Conservation (phyloP, 2,113 vertebrate genomes). For the Pseudolaguvia tuberculata region DNA sequence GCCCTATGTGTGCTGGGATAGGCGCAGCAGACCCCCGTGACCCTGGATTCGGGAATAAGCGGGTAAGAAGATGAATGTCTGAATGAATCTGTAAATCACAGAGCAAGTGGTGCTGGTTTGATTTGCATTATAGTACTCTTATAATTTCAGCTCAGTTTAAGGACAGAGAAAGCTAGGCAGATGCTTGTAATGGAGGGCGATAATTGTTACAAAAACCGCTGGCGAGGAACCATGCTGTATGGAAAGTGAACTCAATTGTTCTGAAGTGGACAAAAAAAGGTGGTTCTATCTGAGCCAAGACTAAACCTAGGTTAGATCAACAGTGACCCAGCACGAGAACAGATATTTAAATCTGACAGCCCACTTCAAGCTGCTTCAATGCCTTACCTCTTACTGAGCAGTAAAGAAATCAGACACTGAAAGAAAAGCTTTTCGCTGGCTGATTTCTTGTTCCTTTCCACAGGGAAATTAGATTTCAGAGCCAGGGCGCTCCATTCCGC, state of each 20-base stretch:
- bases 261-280: slow-evolving; percentile 56
- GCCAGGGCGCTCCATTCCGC: slow-evolving; percentile 1
- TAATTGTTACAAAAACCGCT: slow-evolving; percentile 34
- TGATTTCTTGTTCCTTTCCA: slow-evolving; percentile 20
- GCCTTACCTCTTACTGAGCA: slow-evolving; percentile 4
- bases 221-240: slow-evolving; percentile 55
- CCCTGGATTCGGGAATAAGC: too few species aligned
- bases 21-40: too few species aligned
- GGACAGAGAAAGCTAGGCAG: slow-evolving; percentile 17
- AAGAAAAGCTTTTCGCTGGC: not conserved
- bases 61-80: too few species aligned
- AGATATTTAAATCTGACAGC: slow-evolving; percentile 45
- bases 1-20: too few species aligned
- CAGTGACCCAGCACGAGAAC: slow-evolving; percentile 48
- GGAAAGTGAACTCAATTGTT: slow-evolving; percentile 60
- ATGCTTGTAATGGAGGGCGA: slow-evolving; percentile 19
- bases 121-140: too few species aligned
- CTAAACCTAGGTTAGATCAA: slow-evolving; percentile 10
- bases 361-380: slow-evolving; percentile 7
- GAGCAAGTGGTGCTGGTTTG: too few species aligned
- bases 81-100: too few species aligned
- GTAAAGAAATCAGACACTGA: slow-evolving; percentile 24
- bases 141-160: too few species aligned
- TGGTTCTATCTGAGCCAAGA: slow-evolving; percentile 43
- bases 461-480: slow-evolving; percentile 21